These are phyloP conservation scores for Salvelinus alpinus DNA, from an alignment of 2,113 vertebrate species.

Conservation along the genomic window DNA sequence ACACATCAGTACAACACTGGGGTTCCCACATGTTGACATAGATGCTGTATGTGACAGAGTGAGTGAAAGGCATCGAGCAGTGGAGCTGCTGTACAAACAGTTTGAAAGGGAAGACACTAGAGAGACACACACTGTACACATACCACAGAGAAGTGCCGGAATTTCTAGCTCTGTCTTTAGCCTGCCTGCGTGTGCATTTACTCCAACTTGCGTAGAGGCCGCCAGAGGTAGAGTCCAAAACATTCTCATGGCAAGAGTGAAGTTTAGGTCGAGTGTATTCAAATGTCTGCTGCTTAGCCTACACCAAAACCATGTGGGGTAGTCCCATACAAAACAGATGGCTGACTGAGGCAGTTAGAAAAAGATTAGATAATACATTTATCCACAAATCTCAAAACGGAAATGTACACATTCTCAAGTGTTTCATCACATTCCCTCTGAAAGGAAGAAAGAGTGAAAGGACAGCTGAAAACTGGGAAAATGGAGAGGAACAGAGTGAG, in stretches of 20 bases:
- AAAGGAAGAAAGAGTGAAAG: too few relatives aligned
- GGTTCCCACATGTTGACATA: too few relatives aligned
- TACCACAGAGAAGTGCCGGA: slow-evolving; percentile 35
- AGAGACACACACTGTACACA: neutral
- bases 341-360: neutral
- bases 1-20: too few relatives aligned
- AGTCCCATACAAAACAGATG: too few relatives aligned
- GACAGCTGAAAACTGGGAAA: neutral
- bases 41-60: neutral
- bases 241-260: too few relatives aligned
- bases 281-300: too few relatives aligned
- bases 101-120: neutral
- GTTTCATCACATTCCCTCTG: too few relatives aligned
- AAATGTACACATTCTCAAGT: neutral
- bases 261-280: too few relatives aligned
- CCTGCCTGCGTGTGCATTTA: neutral
- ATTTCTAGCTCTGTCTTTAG: neutral
- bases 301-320: too few relatives aligned
- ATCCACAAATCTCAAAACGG: neutral
- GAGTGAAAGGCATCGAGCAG: neutral
- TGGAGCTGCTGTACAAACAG: neutral
- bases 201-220: neutral
- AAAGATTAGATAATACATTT: neutral
- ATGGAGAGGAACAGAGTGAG: neutral
- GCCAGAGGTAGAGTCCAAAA: too few relatives aligned